Evolutionary conservation across 2,113 vertebrate species (phyloP).

Genomic region (Zosterops hypoxanthus): DNA sequence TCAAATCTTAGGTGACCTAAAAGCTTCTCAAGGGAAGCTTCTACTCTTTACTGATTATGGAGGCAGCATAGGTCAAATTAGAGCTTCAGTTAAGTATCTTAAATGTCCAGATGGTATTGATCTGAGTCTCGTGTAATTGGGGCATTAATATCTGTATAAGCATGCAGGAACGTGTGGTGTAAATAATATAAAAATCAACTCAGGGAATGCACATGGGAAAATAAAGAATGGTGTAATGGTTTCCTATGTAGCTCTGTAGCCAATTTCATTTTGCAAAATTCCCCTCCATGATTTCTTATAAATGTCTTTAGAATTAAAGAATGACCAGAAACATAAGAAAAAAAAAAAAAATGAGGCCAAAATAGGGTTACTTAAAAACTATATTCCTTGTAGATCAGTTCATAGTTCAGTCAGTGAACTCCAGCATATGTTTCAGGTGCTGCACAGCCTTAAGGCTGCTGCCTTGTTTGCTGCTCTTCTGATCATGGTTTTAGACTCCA

Average conservation of each 20-base stretch:
- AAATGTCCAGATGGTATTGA: slow-evolving; percentile 67
- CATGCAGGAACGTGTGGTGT: background rate
- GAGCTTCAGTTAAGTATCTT: slow-evolving; percentile 49
- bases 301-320: background rate
- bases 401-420: background rate
- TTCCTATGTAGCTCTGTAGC: background rate
- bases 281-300: background rate
- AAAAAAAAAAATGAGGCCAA: background rate
- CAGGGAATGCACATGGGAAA: background rate
- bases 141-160: slow-evolving; percentile 23
- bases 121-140: slow-evolving; percentile 43
- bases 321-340: background rate
- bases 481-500: slow-evolving; percentile 5
- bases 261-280: background rate
- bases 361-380: background rate
- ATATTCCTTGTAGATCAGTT: background rate
- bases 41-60: slow-evolving; percentile 48
- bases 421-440: slow-evolving; percentile 7
- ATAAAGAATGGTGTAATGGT: background rate
- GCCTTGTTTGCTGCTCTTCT: background rate
- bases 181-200: slow-evolving; percentile 39
- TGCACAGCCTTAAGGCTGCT: background rate
- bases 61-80: slow-evolving; percentile 50
- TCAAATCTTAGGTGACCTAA: slow-evolving; percentile 27
- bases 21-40: slow-evolving; percentile 27